Conservation (phyloP, 2,888 invertebrate species). For the Elmis aenea region DNA sequence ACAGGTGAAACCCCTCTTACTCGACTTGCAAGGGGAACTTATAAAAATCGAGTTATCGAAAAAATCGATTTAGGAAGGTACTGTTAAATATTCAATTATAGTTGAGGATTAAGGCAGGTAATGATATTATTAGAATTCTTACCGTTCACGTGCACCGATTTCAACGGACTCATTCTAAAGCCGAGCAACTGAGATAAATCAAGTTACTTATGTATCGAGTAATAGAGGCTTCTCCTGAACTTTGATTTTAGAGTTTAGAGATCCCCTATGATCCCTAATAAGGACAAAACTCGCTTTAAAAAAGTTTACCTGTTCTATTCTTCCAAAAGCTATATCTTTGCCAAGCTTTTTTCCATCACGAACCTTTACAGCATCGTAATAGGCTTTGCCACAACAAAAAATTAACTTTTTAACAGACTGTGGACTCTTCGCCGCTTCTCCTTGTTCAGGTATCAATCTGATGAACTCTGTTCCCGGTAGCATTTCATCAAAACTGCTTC, state of each 20-base stretch:
- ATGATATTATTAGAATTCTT: too few relatives aligned
- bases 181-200: too few relatives aligned
- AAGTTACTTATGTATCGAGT: too few relatives aligned
- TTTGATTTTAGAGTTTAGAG: not conserved
- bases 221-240: too few relatives aligned
- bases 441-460: slow-evolving; percentile 76
- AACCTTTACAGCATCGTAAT: slow-evolving; percentile 81
- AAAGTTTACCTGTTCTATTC: slow-evolving; percentile 86
- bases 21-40: too few relatives aligned
- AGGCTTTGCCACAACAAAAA: slow-evolving; percentile 90
- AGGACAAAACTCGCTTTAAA: too few relatives aligned
- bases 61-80: too few relatives aligned
- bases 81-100: too few relatives aligned
- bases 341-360: slow-evolving; percentile 67
- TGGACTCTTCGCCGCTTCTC: slow-evolving; percentile 61
- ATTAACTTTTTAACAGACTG: slow-evolving; percentile 70
- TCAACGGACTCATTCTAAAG: too few relatives aligned
- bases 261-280: not conserved
- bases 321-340: slow-evolving; percentile 71
- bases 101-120: too few relatives aligned
- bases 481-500: slow-evolving; percentile 93
- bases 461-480: slow-evolving; percentile 74
- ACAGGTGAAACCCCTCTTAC: not conserved
- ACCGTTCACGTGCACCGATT: too few relatives aligned
- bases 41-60: too few relatives aligned